Evolutionary conservation across 2,888 invertebrate genomes (phyloP).

Genomic region (Dendrolimus pini): DNA sequence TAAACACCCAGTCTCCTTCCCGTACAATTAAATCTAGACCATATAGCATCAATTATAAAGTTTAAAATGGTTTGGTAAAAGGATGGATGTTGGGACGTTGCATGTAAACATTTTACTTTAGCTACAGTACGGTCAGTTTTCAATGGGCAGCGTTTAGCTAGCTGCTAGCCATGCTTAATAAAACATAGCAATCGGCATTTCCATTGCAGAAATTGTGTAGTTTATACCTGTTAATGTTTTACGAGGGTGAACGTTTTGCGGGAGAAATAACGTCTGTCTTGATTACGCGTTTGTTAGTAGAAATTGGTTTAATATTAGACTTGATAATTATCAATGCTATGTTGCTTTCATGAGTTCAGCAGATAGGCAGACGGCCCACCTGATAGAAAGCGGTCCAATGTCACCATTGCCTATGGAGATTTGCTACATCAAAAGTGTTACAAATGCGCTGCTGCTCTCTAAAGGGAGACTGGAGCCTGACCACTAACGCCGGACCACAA

Average conservation of each 20-base stretch:
- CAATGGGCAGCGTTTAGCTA: constrained; percentile 5
- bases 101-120: not conserved
- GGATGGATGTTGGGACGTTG: not conserved
- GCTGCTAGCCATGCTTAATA: not conserved
- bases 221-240: not conserved
- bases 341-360: no score
- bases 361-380: no score
- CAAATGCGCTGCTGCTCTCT: no score
- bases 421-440: no score
- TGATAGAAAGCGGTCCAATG: no score
- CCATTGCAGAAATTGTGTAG: not conserved
- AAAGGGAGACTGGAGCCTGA: no score
- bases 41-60: not conserved
- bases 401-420: no score
- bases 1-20: not conserved
- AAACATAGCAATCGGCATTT: constrained; percentile 6
- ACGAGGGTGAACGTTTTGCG: not conserved
- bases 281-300: no score
- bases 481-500: no score
- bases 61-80: not conserved
- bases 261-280: no score
- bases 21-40: not conserved
- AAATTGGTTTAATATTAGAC: no score
- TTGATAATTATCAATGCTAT: no score
- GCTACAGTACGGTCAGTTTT: constrained; percentile 6